Evolutionary conservation across 2,888 invertebrate species (phyloP).

Genomic region (Diarsia brunnea): DNA sequence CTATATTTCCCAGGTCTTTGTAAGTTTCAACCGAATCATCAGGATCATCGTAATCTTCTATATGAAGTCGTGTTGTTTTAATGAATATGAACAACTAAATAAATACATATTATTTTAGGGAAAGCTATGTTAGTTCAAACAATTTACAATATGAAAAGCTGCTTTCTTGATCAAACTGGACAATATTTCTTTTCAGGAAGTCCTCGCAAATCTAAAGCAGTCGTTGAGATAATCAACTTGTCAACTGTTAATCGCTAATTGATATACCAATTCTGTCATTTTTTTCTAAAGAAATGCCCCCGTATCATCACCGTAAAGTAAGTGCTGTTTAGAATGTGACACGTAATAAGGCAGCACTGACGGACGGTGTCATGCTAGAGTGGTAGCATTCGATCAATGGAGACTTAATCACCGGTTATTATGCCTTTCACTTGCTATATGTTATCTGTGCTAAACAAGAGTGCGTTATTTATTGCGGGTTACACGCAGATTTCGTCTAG

Average conservation of each 20-base stretch:
- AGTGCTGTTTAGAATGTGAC: conserved; percentile 28
- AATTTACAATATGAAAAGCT: background rate
- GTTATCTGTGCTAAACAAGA: conserved; percentile 50
- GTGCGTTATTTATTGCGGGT: conserved; percentile 21
- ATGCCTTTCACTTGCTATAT: conserved; percentile 61
- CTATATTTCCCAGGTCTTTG: background rate
- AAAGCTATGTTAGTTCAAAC: background rate
- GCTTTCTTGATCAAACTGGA: background rate
- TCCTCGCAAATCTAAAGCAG: background rate
- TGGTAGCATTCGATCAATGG: conserved; percentile 46
- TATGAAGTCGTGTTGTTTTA: background rate
- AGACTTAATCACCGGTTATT: conserved; percentile 52
- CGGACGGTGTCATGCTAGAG: conserved; percentile 48
- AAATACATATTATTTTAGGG: background rate
- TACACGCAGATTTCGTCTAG: background rate
- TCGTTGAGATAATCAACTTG: background rate
- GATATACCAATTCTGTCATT: conserved; percentile 13
- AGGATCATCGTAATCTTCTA: background rate
- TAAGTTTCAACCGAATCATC: background rate
- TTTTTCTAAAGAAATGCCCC: conserved; percentile 12
- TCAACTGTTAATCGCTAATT: conserved; percentile 10
- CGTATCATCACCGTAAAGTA: conserved; percentile 28
- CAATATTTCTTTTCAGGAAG: background rate
- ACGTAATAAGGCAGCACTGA: conserved; percentile 49
- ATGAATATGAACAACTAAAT: background rate